Evolutionary conservation across 2,113 vertebrate genomes (phyloP), one percentile per base, ranked within the genome.

Genomic region (Coregonus clupeaformis): DNA sequence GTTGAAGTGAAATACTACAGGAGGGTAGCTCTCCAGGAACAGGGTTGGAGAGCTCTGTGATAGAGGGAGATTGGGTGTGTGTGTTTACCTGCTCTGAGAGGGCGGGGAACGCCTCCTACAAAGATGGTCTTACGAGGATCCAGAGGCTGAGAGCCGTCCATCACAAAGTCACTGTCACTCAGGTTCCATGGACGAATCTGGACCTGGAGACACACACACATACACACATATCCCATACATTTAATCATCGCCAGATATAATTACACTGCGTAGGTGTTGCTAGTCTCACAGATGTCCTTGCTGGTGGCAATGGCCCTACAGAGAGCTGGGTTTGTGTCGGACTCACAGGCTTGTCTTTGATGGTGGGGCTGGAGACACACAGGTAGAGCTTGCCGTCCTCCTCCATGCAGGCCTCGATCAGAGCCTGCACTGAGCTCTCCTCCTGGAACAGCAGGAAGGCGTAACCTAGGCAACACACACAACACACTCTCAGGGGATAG

Each of bases 301-400:
- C 16, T 52, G 49, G 4, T 18, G 16, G 36, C 0, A 42, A 42
- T 42, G 36, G 36, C 36, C 36, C 36, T 12, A 42, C 13, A 52
- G 49, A 52, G 7, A 5, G 20, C 57, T 9, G 57, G 16, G n/a
- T 60, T 22, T 22, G 20, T 60, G n/a, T 13, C 3, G 24, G 80
- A 94, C 97, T 96, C 92, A 99, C 97, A n/a, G 97, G 97, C 78
- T 99, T 99, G 91, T 99, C 97, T 89, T 99, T 99, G 88, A 99
- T 99, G 68, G 97, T 99, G 75, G 97, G 97, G 82, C 97, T 99
- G 89, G 97, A 99, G 83, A 99, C 97, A 85, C 97, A 99, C 57
- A 99, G 92, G 90, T 99, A 99, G 63, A 99, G 97, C 86, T 99
- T 99, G 71, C 96, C 95, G 36, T 98, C 97, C 86, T 99, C 97